A percentile compares a stretch with the other conserved stretches of the same genome.
Evolutionary conservation across 2,888 invertebrate species (phyloP).

Genomic region (Nephrotoma appendiculata): DNA sequence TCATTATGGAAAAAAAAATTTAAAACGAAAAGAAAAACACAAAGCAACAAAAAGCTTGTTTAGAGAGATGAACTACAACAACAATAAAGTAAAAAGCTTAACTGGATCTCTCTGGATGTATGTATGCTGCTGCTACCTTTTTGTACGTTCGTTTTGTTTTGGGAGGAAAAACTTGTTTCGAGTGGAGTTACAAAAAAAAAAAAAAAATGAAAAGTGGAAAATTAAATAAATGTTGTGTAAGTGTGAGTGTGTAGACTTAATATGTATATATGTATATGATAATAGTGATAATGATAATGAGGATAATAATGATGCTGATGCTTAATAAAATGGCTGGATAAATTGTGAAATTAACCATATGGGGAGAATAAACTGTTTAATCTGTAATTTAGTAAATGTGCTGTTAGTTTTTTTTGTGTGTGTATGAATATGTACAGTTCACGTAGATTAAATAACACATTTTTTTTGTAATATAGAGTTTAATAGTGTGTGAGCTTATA

Average conservation of each 20-base stretch:
- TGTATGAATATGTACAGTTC: neutral
- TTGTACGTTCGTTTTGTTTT: neutral
- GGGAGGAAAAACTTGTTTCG: neutral
- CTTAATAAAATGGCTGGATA: neutral
- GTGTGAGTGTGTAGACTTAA: neutral
- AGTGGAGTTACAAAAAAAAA: neutral
- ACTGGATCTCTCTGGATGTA: neutral
- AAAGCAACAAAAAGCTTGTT: neutral
- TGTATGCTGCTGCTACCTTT: too few relatives aligned
- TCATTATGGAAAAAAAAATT: neutral
- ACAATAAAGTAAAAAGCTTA: neutral
- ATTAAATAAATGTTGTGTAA: neutral
- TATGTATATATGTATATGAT: neutral
- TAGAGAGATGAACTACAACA: neutral
- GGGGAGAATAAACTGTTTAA: neutral
- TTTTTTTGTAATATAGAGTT: neutral
- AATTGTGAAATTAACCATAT: neutral
- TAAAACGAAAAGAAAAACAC: neutral
- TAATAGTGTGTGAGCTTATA: neutral
- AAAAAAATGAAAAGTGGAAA: neutral
- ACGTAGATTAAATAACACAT: neutral
- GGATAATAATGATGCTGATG: neutral
- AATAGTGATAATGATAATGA: neutral
- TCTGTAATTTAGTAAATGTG: neutral
- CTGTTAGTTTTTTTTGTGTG: neutral